Evolutionary conservation across 2,888 invertebrate genomes (phyloP).

Genomic region (Limnephilus marmoratus): DNA sequence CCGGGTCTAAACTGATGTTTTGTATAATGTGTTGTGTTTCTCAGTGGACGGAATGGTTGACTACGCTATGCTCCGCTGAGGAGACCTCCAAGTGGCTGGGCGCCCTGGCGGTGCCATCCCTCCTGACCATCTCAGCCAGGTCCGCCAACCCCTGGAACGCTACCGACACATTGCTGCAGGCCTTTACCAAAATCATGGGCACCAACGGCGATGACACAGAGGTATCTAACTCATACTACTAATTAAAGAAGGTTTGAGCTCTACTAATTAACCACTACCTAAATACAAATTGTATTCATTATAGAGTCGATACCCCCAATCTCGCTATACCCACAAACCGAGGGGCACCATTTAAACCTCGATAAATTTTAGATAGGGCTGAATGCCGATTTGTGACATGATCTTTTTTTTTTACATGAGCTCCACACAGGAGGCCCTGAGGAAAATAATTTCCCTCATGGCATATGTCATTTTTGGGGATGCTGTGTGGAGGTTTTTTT

Average conservation of each 20-base stretch:
- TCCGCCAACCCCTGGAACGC: conserved; percentile 57
- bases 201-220: conserved; percentile 48
- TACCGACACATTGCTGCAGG: conserved; percentile 44
- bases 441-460: no score
- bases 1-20: background rate
- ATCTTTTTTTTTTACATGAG: no score
- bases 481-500: no score
- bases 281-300: background rate
- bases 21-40: background rate
- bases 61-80: conserved; percentile 49
- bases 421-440: no score
- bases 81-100: conserved; percentile 58
- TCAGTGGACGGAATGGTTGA: conserved; percentile 63
- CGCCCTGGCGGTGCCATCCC: conserved; percentile 23
- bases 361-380: no score
- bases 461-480: no score
- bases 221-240: background rate
- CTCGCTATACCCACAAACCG: no score
- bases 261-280: background rate
- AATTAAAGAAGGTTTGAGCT: no score
- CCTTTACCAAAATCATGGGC: conserved; percentile 59
- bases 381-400: no score
- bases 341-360: no score
- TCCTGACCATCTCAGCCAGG: conserved; percentile 51
- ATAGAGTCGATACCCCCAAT: no score